Percentiles rank a stretch among this genome's conserved stretches.
Evolutionary conservation across 23 tunicate species (phyloP).

Genomic region (Halocynthia aurantium): DNA sequence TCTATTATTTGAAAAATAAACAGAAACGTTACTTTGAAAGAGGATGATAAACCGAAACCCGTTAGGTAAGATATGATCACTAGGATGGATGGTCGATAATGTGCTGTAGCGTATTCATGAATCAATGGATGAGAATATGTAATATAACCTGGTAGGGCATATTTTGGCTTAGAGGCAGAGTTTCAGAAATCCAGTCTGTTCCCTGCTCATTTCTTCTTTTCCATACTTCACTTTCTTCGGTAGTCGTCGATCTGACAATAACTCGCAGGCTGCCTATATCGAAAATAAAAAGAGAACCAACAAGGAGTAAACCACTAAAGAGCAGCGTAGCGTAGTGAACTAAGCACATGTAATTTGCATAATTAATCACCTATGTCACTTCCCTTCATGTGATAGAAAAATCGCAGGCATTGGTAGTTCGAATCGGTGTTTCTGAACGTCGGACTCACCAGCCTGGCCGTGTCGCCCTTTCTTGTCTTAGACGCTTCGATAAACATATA

Average conservation of each 20-base stretch:
- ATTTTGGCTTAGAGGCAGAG: neutral
- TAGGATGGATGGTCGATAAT: neutral
- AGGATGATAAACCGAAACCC: too few species aligned
- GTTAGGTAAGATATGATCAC: neutral
- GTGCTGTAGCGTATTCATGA: neutral
- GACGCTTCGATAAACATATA: slow-evolving; percentile 84
- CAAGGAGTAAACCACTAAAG: neutral
- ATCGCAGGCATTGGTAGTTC: slow-evolving; percentile 40
- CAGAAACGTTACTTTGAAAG: too few species aligned
- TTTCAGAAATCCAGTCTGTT: slow-evolving; percentile 24
- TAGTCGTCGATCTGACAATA: slow-evolving; percentile 3
- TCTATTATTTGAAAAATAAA: too few species aligned
- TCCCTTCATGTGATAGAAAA: slow-evolving; percentile 85
- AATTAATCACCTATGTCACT: slow-evolving; percentile 53
- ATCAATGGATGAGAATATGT: neutral
- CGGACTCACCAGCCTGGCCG: slow-evolving; percentile 69
- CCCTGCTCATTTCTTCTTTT: slow-evolving; percentile 40
- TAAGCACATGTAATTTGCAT: neutral
- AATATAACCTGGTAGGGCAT: slow-evolving; percentile 26
- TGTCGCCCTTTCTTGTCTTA: slow-evolving; percentile 24
- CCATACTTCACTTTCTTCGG: slow-evolving; percentile 47
- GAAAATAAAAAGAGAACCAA: neutral
- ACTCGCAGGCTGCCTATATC: slow-evolving; percentile 47
- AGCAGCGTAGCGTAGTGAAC: neutral
- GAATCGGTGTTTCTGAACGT: slow-evolving; percentile 15